Base-by-base conservation (phyloP, 2,113 vertebrate genomes). In the Motacilla tschutschensis region DNA sequence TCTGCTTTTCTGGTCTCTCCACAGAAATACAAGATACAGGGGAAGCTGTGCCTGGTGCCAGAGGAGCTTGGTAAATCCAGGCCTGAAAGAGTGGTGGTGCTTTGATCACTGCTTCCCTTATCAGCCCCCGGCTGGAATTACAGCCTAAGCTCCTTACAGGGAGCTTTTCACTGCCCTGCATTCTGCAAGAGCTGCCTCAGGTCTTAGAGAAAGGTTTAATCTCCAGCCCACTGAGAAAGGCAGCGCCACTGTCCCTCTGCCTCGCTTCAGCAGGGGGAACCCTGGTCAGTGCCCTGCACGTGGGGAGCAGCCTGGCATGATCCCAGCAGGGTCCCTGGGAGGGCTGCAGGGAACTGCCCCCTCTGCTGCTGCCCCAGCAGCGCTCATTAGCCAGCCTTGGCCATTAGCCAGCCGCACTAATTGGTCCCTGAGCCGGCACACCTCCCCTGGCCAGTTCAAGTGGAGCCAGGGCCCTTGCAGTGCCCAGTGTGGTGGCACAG, bases 121-220 rank as follows among this genome's bases (percentile, higher is more conserved):
- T 62, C 77, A 35, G 44, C 69, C 58, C 38, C 75, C 10, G 64
- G 58, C 84, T 44, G 31, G 57, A 6, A 79, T 72, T 77, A 88
- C 64, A 60, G 62, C 64, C 86, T 93, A 88, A 95, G 88, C 92
- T 79, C 69, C 90, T 92, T 91, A 91, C 4, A 0, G 24, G 24
- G 53, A 82, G 88, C 67, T 86, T 81, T 81, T 51, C 60, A 20
- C 88, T 74, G 84, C 81, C 86, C 90, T 77, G 82, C 72, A 81
- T 79, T 76, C 67, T 66, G 72, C 59, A 38, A n/a, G 83, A 82
- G 83, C 88, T 77, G 86, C 86, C 89, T 60, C 64, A 9, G 64
- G 48, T 86, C 88, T 81, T 12, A 71, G 4, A 79, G 79, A 11
- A 66, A 86, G 76, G 79, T 84, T 88, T 92, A 70, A 93, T 92